These are phyloP conservation scores for Aphrophora alni DNA, from an alignment of 2,888 invertebrate genomes.

Conservation along the genomic window DNA sequence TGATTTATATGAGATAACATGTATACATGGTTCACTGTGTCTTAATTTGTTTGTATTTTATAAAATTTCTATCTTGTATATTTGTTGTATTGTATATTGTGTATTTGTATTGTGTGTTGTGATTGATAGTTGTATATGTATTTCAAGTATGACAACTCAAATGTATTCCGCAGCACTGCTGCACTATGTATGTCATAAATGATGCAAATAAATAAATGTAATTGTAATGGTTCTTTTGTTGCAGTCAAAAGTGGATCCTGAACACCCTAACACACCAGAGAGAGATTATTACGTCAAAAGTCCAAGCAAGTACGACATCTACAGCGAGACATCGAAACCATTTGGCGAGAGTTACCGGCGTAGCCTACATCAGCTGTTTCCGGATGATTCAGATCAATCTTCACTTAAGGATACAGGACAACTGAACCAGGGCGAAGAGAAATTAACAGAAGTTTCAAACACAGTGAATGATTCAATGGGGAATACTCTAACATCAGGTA, in stretches of 20 bases:
- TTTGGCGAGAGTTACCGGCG: conserved; percentile 45
- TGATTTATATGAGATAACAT: too few relatives aligned
- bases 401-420: not conserved
- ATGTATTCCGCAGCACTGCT: too few relatives aligned
- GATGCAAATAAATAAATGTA: too few relatives aligned
- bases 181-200: too few relatives aligned
- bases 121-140: too few relatives aligned
- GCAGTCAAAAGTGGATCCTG: not conserved
- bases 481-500: not conserved
- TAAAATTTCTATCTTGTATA: too few relatives aligned
- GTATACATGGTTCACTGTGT: too few relatives aligned
- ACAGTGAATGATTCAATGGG: not conserved
- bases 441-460: not conserved
- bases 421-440: not conserved
- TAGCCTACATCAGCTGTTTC: conserved; percentile 14
- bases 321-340: conserved; percentile 44
- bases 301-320: conserved; percentile 46
- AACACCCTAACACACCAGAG: not conserved
- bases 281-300: conserved; percentile 12
- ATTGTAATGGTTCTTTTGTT: not conserved
- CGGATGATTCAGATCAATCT: not conserved
- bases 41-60: too few relatives aligned
- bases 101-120: too few relatives aligned
- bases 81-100: too few relatives aligned
- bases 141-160: too few relatives aligned